Conservation (phyloP, 2,888 invertebrate species). For the Cyaniris semiargus region DNA sequence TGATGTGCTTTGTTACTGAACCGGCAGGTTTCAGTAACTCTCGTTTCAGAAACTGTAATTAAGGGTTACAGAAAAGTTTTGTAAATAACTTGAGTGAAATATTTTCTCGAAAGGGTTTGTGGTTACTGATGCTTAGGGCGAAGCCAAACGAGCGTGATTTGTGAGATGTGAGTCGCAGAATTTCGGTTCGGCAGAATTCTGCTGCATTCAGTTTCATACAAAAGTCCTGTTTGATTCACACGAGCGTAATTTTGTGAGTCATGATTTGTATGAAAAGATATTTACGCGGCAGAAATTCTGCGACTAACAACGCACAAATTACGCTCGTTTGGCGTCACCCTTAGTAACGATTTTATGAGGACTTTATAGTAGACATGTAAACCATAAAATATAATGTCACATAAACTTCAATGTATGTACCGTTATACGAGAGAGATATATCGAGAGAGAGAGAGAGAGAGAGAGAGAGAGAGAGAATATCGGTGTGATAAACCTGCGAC, state of each 20-base stretch:
- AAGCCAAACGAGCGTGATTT: no score
- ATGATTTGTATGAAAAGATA: no score
- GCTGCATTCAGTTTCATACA: no score
- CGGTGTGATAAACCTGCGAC: conserved; percentile 37
- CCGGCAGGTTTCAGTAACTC: conserved; percentile 29
- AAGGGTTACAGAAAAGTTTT: conserved; percentile 23
- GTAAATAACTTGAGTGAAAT: neutral
- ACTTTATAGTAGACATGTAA: neutral
- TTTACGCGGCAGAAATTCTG: no score
- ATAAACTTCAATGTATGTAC: neutral
- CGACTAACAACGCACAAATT: no score
- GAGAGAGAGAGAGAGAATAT: neutral
- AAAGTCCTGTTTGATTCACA: no score
- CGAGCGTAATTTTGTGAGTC: no score
- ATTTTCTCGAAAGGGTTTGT: neutral
- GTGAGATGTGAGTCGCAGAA: no score
- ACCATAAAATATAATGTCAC: conserved; percentile 2
- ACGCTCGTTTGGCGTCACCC: no score
- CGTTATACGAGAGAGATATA: neutral
- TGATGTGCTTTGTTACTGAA: conserved; percentile 54
- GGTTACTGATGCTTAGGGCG: neutral
- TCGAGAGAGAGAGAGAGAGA: neutral
- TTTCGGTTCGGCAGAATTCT: no score
- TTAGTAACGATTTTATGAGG: neutral
- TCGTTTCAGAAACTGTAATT: conserved; percentile 33